Evolutionary conservation across 2,888 invertebrate genomes (phyloP).

Genomic region (Phlogophora meticulosa): DNA sequence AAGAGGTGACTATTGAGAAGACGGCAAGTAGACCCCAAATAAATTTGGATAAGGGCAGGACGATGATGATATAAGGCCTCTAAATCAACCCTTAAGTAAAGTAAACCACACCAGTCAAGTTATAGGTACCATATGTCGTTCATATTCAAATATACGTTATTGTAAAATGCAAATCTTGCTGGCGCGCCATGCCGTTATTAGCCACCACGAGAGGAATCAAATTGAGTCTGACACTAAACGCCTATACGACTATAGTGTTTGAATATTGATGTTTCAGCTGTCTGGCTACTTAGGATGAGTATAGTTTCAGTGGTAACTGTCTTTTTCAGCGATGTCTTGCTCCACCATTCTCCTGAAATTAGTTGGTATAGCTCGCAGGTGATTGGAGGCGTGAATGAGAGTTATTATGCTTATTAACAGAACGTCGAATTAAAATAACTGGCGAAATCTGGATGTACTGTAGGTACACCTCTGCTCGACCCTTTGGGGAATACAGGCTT

Average conservation of each 20-base stretch:
- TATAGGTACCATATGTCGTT: conserved; percentile 19
- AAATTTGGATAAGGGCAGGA: too few relatives aligned
- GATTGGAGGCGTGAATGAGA: too few relatives aligned
- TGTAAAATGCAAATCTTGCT: conserved; percentile 65
- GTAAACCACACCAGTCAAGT: conserved; percentile 6
- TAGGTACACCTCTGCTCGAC: too few relatives aligned
- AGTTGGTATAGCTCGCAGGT: too few relatives aligned
- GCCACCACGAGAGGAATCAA: conserved; percentile 31
- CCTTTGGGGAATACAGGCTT: too few relatives aligned
- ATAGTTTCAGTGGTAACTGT: neutral
- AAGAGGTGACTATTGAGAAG: too few relatives aligned
- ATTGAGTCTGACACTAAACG: conserved; percentile 37
- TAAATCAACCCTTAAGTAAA: neutral
- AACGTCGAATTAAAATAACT: too few relatives aligned
- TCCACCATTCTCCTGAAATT: neutral
- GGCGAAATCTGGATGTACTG: too few relatives aligned
- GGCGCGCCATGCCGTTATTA: conserved; percentile 24
- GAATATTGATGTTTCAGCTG: conserved; percentile 23
- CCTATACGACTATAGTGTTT: conserved; percentile 1
- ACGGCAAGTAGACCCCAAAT: too few relatives aligned
- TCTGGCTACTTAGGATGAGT: conserved; percentile 7
- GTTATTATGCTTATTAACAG: too few relatives aligned
- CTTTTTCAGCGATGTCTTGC: too few relatives aligned
- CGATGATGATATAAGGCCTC: too few relatives aligned
- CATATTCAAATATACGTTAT: conserved; percentile 61